These are phyloP conservation scores for Hermaeophaga mercurialis DNA, from an alignment of 2,888 invertebrate genomes.

Conservation along the genomic window DNA sequence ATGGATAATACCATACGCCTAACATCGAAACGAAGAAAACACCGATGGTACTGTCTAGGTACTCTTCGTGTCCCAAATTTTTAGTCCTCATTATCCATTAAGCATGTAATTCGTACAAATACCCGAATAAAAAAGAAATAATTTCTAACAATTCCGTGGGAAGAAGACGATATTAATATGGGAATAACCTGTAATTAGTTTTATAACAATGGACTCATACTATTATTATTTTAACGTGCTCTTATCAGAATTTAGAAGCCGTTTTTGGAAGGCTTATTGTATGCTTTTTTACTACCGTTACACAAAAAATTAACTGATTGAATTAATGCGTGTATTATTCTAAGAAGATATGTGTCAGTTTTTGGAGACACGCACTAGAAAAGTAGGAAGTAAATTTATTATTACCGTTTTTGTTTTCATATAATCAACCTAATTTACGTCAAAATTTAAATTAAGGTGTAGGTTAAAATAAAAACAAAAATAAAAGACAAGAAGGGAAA, in stretches of 20 bases:
- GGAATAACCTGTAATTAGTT: conserved; percentile 14
- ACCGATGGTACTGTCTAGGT: conserved; percentile 2
- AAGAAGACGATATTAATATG: conserved; percentile 10
- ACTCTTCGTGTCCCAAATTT: conserved; percentile 10
- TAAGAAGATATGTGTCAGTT: background rate
- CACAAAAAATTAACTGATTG: background rate
- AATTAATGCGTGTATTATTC: background rate
- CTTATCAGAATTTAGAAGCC: background rate
- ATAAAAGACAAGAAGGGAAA: too few relatives aligned
- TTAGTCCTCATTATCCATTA: conserved; percentile 17
- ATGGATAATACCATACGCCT: conserved; percentile 1
- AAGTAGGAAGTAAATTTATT: too few relatives aligned
- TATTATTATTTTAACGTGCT: background rate
- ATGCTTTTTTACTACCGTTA: background rate
- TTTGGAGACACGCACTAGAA: background rate
- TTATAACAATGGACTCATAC: conserved; percentile 7
- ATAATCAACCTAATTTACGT: too few relatives aligned
- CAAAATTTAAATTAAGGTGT: too few relatives aligned
- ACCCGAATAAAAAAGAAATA: conserved; percentile 6
- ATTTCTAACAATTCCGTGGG: conserved; percentile 7
- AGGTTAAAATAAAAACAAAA: too few relatives aligned
- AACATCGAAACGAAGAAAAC: conserved; percentile 4
- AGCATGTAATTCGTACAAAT: conserved; percentile 14
- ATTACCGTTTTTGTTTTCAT: too few relatives aligned
- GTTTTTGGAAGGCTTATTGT: background rate